Evolutionary conservation across 2,797 vertebrate species (phyloP), one percentile per base, ranked within the genome.

Genomic region (Apodemus agrarius): DNA sequence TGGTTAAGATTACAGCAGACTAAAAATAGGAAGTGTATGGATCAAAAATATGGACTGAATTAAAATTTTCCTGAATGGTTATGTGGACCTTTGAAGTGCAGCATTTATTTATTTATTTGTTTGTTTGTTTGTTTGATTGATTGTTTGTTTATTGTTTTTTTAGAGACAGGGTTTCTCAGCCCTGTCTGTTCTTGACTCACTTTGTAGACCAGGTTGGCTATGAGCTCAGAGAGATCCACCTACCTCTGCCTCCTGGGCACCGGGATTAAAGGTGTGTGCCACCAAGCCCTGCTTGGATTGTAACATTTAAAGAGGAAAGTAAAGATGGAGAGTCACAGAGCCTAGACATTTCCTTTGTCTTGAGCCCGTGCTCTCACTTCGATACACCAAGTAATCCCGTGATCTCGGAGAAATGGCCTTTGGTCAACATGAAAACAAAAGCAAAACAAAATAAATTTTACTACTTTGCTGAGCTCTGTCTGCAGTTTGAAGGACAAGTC

Each of bases 351-450:
- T 79, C 40, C 1, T 52, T 59, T 52, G 26, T 80, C 61, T 89
- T 74, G 21, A 82, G 59, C 24, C n/a, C 79, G 13, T 17, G 10
- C 92, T 89, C 57, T 81, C n/a, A 80, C 49, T 22, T n/a, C 37
- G 17, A 87, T 65, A 9, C 0, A 69, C 26, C 22, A 76, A 40
- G 3, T 90, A 83, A 87, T 81, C 1, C 19, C 80, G 22, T 89
- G 22, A 95, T 34, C 92, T 74, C 49, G 80, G 14, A 85, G 54
- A 89, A 80, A 67, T 89, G 59, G 67, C 74, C 78, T 92, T 85
- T 2, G 0, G 88, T 85, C 46, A 85, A 72, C 52, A 92, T 74
- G 46, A 85, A 90, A 49, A 67, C 54, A 24, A 13, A 72, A 83
- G 37, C 29, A 22, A 40, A 40, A 29, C 6, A 54, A 74, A 74